phyloP scores from a whole-genome alignment of 2,797 vertebrate species.

The Anguilla anguilla region DNA sequence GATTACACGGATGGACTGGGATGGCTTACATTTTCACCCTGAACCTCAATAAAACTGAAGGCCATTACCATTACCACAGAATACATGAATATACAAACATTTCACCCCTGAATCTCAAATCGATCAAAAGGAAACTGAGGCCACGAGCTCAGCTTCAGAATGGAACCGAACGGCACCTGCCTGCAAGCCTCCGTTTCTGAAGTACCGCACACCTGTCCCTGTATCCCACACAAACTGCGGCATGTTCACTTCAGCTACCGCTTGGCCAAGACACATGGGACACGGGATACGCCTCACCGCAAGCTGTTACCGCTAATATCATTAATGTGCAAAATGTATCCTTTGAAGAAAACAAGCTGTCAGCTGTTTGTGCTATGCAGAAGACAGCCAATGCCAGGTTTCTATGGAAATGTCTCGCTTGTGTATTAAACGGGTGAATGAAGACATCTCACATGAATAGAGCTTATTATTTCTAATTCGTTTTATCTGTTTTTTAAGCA shows the following conservation, averaged over 20 bases:
- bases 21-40: too few relatives aligned
- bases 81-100: background rate
- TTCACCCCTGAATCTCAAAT: too few relatives aligned
- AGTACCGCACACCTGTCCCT: background rate
- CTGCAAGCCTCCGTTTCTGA: background rate
- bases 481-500: background rate
- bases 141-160: too few relatives aligned
- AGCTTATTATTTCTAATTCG: background rate
- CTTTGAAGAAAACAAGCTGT: slow-evolving; percentile 6
- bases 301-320: background rate
- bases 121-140: background rate
- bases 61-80: background rate
- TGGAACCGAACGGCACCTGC: background rate
- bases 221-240: background rate
- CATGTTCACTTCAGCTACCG: background rate
- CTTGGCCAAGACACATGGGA: background rate
- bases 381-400: background rate
- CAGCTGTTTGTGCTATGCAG: background rate
- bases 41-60: too few relatives aligned
- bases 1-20: too few relatives aligned
- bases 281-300: background rate
- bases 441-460: background rate
- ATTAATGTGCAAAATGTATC: background rate
- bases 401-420: background rate
- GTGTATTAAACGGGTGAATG: background rate